Evolutionary conservation across 2,888 invertebrate genomes (phyloP), one percentile per base, ranked within the genome.

Genomic region (Heliconius erato): DNA sequence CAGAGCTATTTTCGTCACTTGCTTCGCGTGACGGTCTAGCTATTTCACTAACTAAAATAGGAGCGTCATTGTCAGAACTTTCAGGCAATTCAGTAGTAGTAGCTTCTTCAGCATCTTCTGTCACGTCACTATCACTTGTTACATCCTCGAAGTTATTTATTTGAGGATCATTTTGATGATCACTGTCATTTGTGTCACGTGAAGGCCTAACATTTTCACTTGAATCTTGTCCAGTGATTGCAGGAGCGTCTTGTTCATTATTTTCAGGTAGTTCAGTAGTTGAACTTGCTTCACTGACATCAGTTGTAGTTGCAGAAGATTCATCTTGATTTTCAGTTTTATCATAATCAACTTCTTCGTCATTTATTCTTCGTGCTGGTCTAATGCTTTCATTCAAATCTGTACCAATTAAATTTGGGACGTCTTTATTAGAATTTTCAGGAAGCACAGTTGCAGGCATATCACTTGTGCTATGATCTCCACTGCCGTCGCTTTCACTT

Each of bases 11-110:
- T 69, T 80, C 82, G 54, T 68, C 72, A 32, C 63, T 76, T 19
- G 82, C 79, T 40, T 80, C 84, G 12, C 85, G 85, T 28, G 82
- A 82, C 23, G 84, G 69, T 82, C 86, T 85, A 26, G 28, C 67
- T 72, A 82, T 80, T 26, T 71, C 65, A 54, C 68, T 35, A 23
- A 83, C 40, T 71, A 82, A 67, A 26, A 68, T 65, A 7, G 83
- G 81, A 65, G 74, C 74, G 44, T 79, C 81, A 76, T 82, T 82
- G 26, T 82, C 72, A 23, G 72, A 74, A n/a, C 16, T 49, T 63
- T 82, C 81, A 12, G 84, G 74, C 11, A 68, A 16, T 71, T 80
- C 63, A 32, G 80, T 79, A 9, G 79, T 84, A 28, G 28, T 40
- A 54, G 68, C 28, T 35, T 59, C 35, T 28, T 74, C 76, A 9